Conservation (phyloP, 1,140 invertebrate species). For the Lethocerus indicus region DNA sequence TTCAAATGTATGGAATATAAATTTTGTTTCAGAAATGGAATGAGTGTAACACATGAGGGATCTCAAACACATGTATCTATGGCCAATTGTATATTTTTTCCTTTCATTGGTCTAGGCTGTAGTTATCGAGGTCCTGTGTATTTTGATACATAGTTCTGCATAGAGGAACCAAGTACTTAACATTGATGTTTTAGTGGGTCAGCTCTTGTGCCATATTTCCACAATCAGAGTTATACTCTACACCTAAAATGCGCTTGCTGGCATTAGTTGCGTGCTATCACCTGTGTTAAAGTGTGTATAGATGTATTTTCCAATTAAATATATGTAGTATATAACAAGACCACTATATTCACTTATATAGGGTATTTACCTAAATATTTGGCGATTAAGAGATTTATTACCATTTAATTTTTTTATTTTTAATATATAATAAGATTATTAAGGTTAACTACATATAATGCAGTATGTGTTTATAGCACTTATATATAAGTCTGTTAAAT, state of each 20-base stretch:
- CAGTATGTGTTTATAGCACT: no score
- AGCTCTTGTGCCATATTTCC: slow-evolving; percentile 13
- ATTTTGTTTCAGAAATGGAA: slow-evolving; percentile 5
- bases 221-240: not conserved
- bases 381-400: no score
- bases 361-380: no score
- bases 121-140: slow-evolving; percentile 11
- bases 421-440: no score
- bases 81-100: slow-evolving; percentile 16
- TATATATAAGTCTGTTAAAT: no score
- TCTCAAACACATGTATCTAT: slow-evolving; percentile 3
- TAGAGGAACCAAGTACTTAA: slow-evolving; percentile 17
- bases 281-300: slow-evolving; percentile 11
- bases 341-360: no score
- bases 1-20: not conserved
- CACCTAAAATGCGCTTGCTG: slow-evolving; percentile 5
- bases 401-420: no score
- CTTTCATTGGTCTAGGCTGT: slow-evolving; percentile 1
- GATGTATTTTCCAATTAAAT: slow-evolving; percentile 7
- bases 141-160: slow-evolving; percentile 18
- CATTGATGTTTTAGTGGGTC: slow-evolving; percentile 9
- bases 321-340: slow-evolving; percentile 5
- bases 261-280: slow-evolving; percentile 10
- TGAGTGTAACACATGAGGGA: slow-evolving; percentile 7
- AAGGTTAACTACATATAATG: no score